Percentiles rank a stretch among this genome's conserved stretches.
phyloP scores from a whole-genome alignment of 2,888 invertebrate genomes.

The Toxonevra muliebris region DNA sequence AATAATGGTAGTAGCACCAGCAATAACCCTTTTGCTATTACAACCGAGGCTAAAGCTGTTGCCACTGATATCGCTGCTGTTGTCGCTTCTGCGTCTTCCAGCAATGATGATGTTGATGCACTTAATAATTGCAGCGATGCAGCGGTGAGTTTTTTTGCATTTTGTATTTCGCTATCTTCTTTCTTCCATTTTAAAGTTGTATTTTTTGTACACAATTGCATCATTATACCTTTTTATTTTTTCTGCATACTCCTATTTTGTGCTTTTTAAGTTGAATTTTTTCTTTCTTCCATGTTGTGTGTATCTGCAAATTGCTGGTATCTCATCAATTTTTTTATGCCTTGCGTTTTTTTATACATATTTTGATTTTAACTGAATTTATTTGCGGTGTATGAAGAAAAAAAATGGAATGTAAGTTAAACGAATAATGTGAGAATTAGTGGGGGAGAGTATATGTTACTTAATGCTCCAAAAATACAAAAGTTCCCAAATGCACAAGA shows the following conservation, averaged over 20 bases:
- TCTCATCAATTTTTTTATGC: too few relatives aligned
- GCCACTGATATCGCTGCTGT: conserved; percentile 8
- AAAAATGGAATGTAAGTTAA: too few relatives aligned
- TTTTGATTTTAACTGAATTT: too few relatives aligned
- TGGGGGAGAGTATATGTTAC: too few relatives aligned
- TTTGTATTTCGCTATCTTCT: conserved; percentile 14
- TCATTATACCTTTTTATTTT: not conserved
- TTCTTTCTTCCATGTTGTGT: too few relatives aligned
- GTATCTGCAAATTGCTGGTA: too few relatives aligned
- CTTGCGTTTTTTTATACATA: too few relatives aligned
- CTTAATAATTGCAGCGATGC: conserved; percentile 45
- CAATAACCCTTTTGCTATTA: conserved; percentile 36
- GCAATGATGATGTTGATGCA: conserved; percentile 24
- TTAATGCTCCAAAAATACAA: too few relatives aligned
- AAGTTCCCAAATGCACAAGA: too few relatives aligned
- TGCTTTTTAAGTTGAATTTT: too few relatives aligned
- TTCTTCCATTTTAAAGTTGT: conserved; percentile 8
- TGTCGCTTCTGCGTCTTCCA: conserved; percentile 3
- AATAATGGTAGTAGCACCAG: conserved; percentile 24
- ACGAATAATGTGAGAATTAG: too few relatives aligned
- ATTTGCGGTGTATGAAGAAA: too few relatives aligned
- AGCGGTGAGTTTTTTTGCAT: conserved; percentile 49
- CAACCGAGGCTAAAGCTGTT: conserved; percentile 35
- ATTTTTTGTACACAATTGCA: conserved; percentile 22
- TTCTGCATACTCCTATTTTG: not conserved